Evolutionary conservation across 1,140 invertebrate genomes (phyloP), one percentile per base, ranked within the genome.

Genomic region (Atopsyche davidsoni): DNA sequence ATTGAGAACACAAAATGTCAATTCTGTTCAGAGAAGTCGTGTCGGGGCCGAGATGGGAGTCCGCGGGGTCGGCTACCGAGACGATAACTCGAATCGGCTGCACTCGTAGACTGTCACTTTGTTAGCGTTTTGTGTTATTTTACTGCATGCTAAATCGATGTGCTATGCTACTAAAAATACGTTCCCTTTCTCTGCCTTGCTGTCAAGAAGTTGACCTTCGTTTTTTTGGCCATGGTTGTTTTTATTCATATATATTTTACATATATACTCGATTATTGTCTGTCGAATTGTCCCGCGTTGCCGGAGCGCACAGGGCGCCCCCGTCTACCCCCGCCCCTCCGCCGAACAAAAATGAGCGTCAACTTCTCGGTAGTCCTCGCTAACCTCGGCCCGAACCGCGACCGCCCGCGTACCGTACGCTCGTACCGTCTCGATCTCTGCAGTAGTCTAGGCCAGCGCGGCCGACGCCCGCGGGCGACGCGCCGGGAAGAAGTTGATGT

Each of bases 271-370:
- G 52, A 57, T 67, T 65, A 53, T 52, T 53, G 48, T 47, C 38
- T 55, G 40, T 46, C 32, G 48, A 34, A 13, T 32, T 55, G 31
- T 46, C 23, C 39, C 42, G 42, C 35, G 13, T 11, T 14, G 16
- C 31, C 22, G 17, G 6, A 13, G 14, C 31, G 45, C 22, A 2
- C 44, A 22, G 31, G 18, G 14, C 19, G 11, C 18, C 23, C 23
- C 25, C 16, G 11, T 25, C 39, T 23, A 22, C 35, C 32, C 42
- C 34, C 43, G 42, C 51, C 28, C 64, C 64, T 67, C 55, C 47
- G 79, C 81, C 85, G 86, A 85, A 85, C 85, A 86, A 87, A 87
- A 88, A 88, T 89, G 86, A 89, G 83, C 87, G 87, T 91, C 87
- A 91, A 91, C 88, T 90, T 91, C 88, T 91, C 86, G 85, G 64